Evolutionary conservation across 2,797 vertebrate species (phyloP), one percentile per base, ranked within the genome.

Genomic region (Fistularia commersonii): DNA sequence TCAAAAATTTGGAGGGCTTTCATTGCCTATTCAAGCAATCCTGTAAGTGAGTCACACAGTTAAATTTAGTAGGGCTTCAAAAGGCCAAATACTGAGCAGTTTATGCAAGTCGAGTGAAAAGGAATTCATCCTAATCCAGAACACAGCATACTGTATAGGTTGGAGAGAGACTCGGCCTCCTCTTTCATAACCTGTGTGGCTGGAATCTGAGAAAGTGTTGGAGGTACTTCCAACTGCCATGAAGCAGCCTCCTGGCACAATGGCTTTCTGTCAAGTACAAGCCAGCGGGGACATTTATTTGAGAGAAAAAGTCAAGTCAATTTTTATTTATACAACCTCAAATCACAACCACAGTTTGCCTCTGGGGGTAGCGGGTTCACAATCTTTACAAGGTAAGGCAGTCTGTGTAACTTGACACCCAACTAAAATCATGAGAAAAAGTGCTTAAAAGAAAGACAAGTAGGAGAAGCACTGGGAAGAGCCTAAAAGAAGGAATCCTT

Each of bases 131-230:
- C 44, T 64, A 66, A 73, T 72, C 69, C 51, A 58, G 37, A 64
- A 40, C 43, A 67, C 45, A 77, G 86, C 88, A 88, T 92, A 96
- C 93, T 89, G 79, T 75, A 70, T 11, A 57, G 63, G 41, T 69
- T 46, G 37, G 72, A 64, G 60, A 64, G 47, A 62, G 68, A 69
- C 81, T 90, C 87, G 73, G 93, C 78, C 69, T 94, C 92, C 58
- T 83, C 81, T 67, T 94, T 92, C 69, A 96, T 86, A 11, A 90
- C 80, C 41, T 92, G 93, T 70, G 85, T 89, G 52, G 77, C 43
- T 83, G 93, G 93, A 86, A 95, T 91, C 86, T 93, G 88, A 61
- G 87, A 88, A 84, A 92, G 72, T 66, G 84, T 72, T 57, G 92
- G 93, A 72, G 91, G 85, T 54, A 85, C 77, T 54, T 90, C 85